Base-by-base conservation (phyloP, 1,140 invertebrate species). In the Pseudomyrmex flavicornis region DNA sequence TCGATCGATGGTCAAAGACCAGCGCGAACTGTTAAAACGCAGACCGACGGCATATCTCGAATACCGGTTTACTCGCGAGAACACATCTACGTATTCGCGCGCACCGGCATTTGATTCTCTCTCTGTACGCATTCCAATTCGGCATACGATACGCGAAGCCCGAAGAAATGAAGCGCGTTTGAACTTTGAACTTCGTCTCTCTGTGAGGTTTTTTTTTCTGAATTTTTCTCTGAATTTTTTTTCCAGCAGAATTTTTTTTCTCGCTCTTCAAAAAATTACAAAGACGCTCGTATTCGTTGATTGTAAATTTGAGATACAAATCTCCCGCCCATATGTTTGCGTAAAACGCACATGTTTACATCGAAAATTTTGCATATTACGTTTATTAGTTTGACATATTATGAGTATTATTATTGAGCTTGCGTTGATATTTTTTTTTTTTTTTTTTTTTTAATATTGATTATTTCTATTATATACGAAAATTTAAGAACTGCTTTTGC, bases 301-400 rank as follows among this genome's bases (percentile, higher is more conserved):
- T 69, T 50, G 35, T 5, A 35, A 7, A 5, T 35, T 35, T 5
- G 5, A 35, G 13, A 52, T 20, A 2, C 2, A 35, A 7, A 35
- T 54, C 12, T 26, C 13, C 8, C 1, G 12, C 13, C 7, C 17
- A 22, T 26, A 52, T 9, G 61, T n/a, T 66, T 66, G 20, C 4
- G n/a, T 52, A 76, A 22, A 65, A 65, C 62, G 74, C n/a, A 50
- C 74, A 68, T 68, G 62, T 68, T 10, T 50, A 50, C 46, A 63
- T n/a, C 44, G 15, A 63, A 20, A 54, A 54, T 10, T 35, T 26
- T 15, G 20, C 20, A 46, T 9, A 77, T 54, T 61, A 74, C 17
- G 20, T 59, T 35, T 17, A 59, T 58, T 76, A 56, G 0, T 12
- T n/a, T n/a, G 13, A 17, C 35, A 35, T 35, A 52, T 52, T 65